Conservation (phyloP, 2,113 vertebrate species). For the Herpailurus yagouaroundi region DNA sequence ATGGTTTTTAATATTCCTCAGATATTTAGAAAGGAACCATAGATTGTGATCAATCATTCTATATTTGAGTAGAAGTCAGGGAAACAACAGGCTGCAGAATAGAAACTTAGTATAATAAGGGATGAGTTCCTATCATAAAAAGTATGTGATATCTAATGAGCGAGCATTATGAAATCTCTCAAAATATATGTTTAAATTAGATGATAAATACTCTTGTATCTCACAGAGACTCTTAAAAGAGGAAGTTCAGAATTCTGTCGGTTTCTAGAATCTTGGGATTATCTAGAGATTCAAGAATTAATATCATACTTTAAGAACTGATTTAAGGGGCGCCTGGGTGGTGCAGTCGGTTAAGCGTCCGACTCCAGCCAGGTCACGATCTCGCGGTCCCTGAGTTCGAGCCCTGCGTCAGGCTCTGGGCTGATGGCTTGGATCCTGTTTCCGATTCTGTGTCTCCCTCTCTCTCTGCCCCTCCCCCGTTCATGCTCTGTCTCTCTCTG, state of each 20-base stretch:
- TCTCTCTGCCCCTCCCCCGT: no score
- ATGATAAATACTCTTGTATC: neutral
- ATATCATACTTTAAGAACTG: neutral
- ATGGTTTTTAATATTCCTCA: neutral
- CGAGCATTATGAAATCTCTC: neutral
- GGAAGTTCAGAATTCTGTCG: neutral
- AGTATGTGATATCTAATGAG: neutral
- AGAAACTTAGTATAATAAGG: neutral
- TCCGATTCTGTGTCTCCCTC: no score
- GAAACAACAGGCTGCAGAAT: neutral
- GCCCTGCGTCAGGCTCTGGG: no score
- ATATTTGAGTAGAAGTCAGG: neutral
- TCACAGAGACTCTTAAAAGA: neutral
- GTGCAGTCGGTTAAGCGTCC: no score
- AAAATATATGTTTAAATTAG: neutral
- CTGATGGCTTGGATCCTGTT: no score
- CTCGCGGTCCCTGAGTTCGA: no score
- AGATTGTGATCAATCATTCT: neutral
- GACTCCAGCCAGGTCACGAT: no score
- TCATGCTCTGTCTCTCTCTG: no score
- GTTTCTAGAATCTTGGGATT: neutral
- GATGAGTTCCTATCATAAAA: neutral
- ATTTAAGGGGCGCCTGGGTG: neutral
- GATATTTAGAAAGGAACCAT: conserved; percentile 36
- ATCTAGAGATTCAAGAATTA: conserved; percentile 13